Percentiles rank a stretch among this genome's conserved stretches.
phyloP scores from a whole-genome alignment of 2,797 vertebrate species.

The Spea hammondii region DNA sequence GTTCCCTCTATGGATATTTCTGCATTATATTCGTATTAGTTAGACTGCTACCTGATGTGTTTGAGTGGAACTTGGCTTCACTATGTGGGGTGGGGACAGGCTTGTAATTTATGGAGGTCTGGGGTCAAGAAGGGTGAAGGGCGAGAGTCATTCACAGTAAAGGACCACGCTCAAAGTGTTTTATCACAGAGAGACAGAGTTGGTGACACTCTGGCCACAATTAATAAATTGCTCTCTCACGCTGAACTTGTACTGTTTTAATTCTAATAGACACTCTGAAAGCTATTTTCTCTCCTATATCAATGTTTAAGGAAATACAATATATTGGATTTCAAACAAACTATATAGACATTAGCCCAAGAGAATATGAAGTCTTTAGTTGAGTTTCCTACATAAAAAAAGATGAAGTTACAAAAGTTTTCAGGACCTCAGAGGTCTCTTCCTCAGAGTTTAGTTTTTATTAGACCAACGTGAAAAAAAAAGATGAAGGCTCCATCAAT shows the following conservation, averaged over 20 bases:
- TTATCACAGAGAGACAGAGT: constrained; percentile 23
- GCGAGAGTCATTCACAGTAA: constrained; percentile 7
- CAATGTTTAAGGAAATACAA: background rate
- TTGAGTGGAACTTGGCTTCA: background rate
- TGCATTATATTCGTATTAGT: background rate
- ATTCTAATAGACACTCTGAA: constrained; percentile 16
- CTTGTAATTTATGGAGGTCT: constrained; percentile 24
- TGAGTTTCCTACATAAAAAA: background rate
- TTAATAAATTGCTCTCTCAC: constrained; percentile 1
- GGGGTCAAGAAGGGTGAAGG: constrained; percentile 42
- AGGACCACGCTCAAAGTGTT: constrained; percentile 10
- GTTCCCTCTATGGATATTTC: background rate
- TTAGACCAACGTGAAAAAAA: no score
- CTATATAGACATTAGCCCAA: no score
- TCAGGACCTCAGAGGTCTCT: no score
- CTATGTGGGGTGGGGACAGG: background rate
- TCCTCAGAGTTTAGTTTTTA: no score
- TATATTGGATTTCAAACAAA: no score
- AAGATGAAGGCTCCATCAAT: no score
- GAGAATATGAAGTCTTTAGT: no score
- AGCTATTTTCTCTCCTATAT: constrained; percentile 35
- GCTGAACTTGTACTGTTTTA: constrained; percentile 44
- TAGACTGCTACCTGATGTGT: background rate
- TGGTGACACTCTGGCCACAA: constrained; percentile 1
- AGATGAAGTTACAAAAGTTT: constrained; percentile 1